Evolutionary conservation across 2,797 vertebrate species (phyloP), one percentile per base, ranked within the genome.

Genomic region (Erpetoichthys calabaricus): DNA sequence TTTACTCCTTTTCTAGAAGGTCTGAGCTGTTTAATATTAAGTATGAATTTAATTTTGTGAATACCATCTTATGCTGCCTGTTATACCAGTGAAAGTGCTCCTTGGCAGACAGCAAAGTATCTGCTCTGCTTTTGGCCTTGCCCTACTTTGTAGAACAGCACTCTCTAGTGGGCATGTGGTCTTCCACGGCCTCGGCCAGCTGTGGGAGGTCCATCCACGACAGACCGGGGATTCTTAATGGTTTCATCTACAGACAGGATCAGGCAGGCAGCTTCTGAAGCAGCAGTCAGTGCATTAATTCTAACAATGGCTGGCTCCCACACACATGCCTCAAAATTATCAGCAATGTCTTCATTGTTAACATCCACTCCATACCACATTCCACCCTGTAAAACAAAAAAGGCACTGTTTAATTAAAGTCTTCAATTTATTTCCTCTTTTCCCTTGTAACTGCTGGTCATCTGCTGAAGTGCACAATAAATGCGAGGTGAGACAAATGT

Each of bases 191-290:
- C 92, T 1, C 89, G 77, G 2, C 76, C 87, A 0, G 69, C 67
- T 1, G 65, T 50, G 0, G 89, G 79, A 0, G 89, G 78, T 0
- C 64, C 78, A 0, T 98, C 93, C 45, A 75, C 52, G 0, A 65
- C 67, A 53, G 91, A 91, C 43, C 92, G 91, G 0, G 96, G 96
- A 65, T 97, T 98, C 77, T 89, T 96, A 82, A 99, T 95, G 56
- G 96, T 97, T 67, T 99, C 93, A 0, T 97, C 95, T 2, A 97
- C 92, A 0, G 94, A 98, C 60, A 99, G 83, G 7, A 98, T 89
- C 51, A 99, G 92, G 57, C 96, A 99, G 0, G 94, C 93, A 0
- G 96, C 96, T 74, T 98, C 96, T 0, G 92, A 94, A 0, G 96
- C 94, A 0, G 94, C 93, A 0, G 92, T 99, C 61, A 98, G 77